A percentile compares a stretch with the other conserved stretches of the same genome.
These are phyloP conservation scores for Malachius bipustulatus DNA, from an alignment of 2,888 invertebrate genomes.

Conservation along the genomic window DNA sequence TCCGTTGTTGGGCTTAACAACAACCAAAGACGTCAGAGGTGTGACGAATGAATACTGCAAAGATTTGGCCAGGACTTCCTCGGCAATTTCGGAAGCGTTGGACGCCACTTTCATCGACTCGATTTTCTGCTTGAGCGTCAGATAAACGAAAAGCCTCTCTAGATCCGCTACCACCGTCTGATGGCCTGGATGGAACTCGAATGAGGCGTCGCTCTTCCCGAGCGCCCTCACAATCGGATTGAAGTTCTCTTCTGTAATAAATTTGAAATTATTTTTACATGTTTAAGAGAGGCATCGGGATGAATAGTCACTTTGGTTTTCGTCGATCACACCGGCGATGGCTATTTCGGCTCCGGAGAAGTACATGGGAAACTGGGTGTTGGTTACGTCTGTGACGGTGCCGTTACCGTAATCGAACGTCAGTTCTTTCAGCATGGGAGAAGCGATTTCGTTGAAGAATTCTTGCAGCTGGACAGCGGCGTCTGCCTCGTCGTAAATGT, in stretches of 20 bases:
- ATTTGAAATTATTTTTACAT: no score
- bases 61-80: background rate
- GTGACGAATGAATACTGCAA: background rate
- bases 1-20: background rate
- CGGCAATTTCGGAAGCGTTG: background rate
- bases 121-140: background rate
- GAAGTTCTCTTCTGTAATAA: no score
- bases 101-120: background rate
- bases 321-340: no score
- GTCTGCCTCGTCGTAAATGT: slow-evolving; percentile 54
- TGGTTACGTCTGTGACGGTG: background rate
- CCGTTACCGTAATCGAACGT: background rate
- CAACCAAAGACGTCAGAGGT: background rate
- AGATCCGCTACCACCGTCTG: background rate
- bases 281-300: no score
- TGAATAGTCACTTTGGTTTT: no score
- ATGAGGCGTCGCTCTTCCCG: background rate
- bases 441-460: slow-evolving; percentile 44
- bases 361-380: background rate
- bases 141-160: slow-evolving; percentile 1
- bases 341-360: background rate
- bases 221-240: background rate
- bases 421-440: background rate
- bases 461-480: slow-evolving; percentile 48
- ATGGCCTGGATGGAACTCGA: background rate